Base-by-base conservation (phyloP, 1,140 invertebrate species). In the Pissodes strobi region DNA sequence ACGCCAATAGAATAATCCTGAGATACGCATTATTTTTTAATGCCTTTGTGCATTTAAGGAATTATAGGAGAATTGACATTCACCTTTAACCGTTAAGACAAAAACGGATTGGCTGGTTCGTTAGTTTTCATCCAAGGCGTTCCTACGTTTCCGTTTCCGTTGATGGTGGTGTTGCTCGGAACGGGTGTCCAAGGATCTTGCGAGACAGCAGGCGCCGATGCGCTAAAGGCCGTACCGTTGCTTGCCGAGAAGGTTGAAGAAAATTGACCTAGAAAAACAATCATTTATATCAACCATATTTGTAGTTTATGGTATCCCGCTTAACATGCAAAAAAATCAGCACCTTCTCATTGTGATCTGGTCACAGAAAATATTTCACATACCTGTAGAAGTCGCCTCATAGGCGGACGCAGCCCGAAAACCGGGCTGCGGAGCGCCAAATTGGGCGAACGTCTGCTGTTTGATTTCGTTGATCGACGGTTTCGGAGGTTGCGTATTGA, bases 381-480 rank as follows among this genome's bases (percentile, higher is more conserved):
- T 39, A 55, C 38, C 41, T 57, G 39, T 57, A 1, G 22, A 5
- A 21, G 13, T 49, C 25, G n/a, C 23, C 17, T 48, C 23, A 27
- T 57, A 59, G 5, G 25, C 13, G 5, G 46, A 21, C 1, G 46
- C 18, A 9, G 38, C 34, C 15, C 62, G 25, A 62, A 64, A 52
- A 39, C 43, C 46, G 30, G 15, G 21, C 30, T 59, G 30, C 34
- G 60, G 30, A 21, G 57, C 22, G 21, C 17, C 25, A 21, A 58
- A 73, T 12, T 69, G 71, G 8, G 74, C 74, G 53, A 82, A 82
- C 45, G 79, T 74, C 56, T 80, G 76, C 62, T 82, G 81, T 73
- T 83, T 83, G 67, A 83, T 78, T 71, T 83, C 81, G 75, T 83
- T 83, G 59, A 83, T 83, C 69, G 81, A 80, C 69, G 82, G 82